Evolutionary conservation across 2,113 vertebrate species (phyloP).

Genomic region (Cygnus atratus): DNA sequence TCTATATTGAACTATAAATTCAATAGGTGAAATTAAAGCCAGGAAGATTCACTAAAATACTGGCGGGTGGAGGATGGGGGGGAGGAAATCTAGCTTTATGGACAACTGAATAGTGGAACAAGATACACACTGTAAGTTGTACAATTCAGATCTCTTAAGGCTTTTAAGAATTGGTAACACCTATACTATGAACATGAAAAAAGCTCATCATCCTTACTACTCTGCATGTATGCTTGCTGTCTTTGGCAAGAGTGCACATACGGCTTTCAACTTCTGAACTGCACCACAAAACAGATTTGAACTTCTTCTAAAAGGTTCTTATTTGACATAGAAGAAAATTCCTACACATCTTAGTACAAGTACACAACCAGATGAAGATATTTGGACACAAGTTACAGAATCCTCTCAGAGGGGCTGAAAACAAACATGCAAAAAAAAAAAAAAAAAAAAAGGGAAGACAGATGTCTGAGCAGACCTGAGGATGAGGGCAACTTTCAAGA

Average conservation of each 20-base stretch:
- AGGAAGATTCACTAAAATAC: not conserved
- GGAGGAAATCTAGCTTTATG: not conserved
- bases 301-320: not conserved
- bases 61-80: not conserved
- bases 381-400: not conserved
- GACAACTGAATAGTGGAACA: not conserved
- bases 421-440: too few species aligned
- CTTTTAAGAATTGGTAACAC: not conserved
- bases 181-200: not conserved
- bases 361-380: not conserved
- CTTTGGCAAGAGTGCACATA: not conserved
- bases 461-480: not conserved
- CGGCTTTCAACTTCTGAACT: not conserved
- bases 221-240: not conserved
- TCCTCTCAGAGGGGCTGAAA: too few species aligned
- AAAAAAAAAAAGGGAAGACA: too few species aligned
- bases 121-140: not conserved
- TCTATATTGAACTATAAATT: too few species aligned
- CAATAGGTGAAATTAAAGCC: not conserved
- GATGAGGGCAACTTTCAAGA: not conserved
- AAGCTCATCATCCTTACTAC: not conserved
- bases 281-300: not conserved
- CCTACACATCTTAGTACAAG: not conserved
- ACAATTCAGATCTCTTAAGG: not conserved
- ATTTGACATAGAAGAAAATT: not conserved